Evolutionary conservation across 2,888 invertebrate genomes (phyloP), one percentile per base, ranked within the genome.

Genomic region (Aproaerema taeniolella): DNA sequence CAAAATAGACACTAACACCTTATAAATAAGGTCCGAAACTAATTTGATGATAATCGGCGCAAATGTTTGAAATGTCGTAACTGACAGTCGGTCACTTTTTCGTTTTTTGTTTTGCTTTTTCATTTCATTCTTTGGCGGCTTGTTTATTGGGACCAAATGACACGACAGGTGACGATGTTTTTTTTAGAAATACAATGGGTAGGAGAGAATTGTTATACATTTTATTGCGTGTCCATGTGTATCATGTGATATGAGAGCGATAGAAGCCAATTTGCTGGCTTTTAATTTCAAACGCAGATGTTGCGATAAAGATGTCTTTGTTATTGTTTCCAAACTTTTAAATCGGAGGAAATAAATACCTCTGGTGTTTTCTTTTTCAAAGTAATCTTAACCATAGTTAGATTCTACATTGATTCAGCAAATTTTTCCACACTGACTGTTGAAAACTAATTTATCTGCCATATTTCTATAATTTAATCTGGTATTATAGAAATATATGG

Each of bases 101-200:
- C 69, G 67, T 67, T 61, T 60, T 41, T 49, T 60, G 65, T 72
- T 77, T 80, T 36, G 16, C 8, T 74, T 69, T 55, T 65, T 70
- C 72, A 69, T 72, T 67, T 57, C 52, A 74, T 80, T 81, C 80
- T 83, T 83, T 82, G 83, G 77, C 83, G 83, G 82, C 66, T 45
- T 64, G 69, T 77, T 80, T 79, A 81, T 80, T 78, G 78, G 76
- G 55, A 77, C 86, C 86, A 85, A 86, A 85, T 85, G 86, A 85
- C 85, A 85, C 82, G 83, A 82, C 86, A 86, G 86, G 85, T 86
- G 86, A 83, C 80, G 80, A 64, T 53, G 56, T 63, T 66, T 76
- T 79, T 78, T 76, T 68, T 53, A 49, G 45, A 15, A 52, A 50
- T 52, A 59, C 57, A 58, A 57, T 57, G 49, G 55, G 51, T 46